A percentile compares a stretch with the other conserved stretches of the same genome.
phyloP scores from a whole-genome alignment of 2,888 invertebrate genomes.

The Diaphora mendica region DNA sequence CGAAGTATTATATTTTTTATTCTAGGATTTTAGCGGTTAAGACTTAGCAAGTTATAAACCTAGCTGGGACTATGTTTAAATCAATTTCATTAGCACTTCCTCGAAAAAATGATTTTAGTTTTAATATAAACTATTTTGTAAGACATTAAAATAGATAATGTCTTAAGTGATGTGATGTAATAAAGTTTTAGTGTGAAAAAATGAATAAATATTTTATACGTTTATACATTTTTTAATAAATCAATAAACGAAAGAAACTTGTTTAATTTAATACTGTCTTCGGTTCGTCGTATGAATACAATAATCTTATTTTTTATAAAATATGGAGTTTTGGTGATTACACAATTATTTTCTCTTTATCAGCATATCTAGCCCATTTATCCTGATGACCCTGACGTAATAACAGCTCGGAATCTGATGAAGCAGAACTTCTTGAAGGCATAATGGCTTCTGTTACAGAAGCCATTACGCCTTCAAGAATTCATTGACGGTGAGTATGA shows the following conservation, averaged over 20 bases:
- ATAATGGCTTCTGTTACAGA: too few species aligned
- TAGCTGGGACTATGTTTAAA: constrained; percentile 13
- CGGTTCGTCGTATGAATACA: not conserved
- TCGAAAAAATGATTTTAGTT: constrained; percentile 60
- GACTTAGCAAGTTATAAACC: constrained; percentile 13
- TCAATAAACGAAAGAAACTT: constrained; percentile 21
- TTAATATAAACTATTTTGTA: constrained; percentile 25
- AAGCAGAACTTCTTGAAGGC: too few species aligned
- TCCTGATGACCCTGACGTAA: not conserved
- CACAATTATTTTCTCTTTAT: not conserved
- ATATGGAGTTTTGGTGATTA: too few species aligned
- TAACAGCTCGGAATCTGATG: too few species aligned
- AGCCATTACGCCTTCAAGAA: not conserved
- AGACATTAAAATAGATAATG: constrained; percentile 36
- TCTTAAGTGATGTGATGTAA: constrained; percentile 49
- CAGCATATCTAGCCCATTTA: not conserved
- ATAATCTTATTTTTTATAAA: not conserved
- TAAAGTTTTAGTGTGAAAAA: constrained; percentile 28
- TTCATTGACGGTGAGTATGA: not conserved
- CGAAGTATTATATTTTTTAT: constrained; percentile 20
- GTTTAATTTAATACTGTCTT: constrained; percentile 18
- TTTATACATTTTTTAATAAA: constrained; percentile 49
- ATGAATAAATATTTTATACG: constrained; percentile 41
- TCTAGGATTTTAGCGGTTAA: constrained; percentile 10
- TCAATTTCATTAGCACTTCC: constrained; percentile 74